Evolutionary conservation across 1,140 invertebrate species (phyloP), one percentile per base, ranked within the genome.

Genomic region (Papilio glaucus): DNA sequence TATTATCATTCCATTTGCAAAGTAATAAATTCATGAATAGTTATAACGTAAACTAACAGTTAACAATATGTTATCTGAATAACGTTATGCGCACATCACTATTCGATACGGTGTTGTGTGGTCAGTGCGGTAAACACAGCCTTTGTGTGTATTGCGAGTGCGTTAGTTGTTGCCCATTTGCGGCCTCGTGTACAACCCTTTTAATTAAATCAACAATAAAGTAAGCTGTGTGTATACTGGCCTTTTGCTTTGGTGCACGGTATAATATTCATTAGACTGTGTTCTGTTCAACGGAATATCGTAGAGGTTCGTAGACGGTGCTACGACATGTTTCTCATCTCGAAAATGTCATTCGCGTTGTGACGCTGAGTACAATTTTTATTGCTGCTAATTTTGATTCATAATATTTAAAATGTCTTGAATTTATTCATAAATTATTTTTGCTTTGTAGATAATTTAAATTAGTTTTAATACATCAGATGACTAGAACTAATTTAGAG

Each of bases 51-150:
- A 10, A 10, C 7, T 45, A 45, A 13, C 18, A 24, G 49, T 26
- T 57, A 57, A 24, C 12, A 57, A 57, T 24, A 49, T 21, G 49
- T 57, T 57, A 24, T 12, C 1, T 24, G 24, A 57, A n/a, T 57
- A 57, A 57, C 18, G 49, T 57, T 24, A 7, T 21, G 49, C 49
- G 49, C 3, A 57, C 67, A 69, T 49, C 67, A 5, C 67, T 53
- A 69, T 49, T 29, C 6, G 37, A 49, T 33, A 29, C 67, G 15
- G 67, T 33, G 29, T 37, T 49, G 67, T 69, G 26, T 69, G 67
- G 67, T 69, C 67, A 69, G 67, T 69, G 67, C 67, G 67, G 67
- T 49, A 69, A 53, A 69, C 63, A 67, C 45, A 18, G 67, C 12
- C 41, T 69, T 37, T 69, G 67, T 53, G 45, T 24, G 24, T 18